Conservation (phyloP, 1,140 invertebrate genomes). For the Aphelenchoides fujianensis region DNA sequence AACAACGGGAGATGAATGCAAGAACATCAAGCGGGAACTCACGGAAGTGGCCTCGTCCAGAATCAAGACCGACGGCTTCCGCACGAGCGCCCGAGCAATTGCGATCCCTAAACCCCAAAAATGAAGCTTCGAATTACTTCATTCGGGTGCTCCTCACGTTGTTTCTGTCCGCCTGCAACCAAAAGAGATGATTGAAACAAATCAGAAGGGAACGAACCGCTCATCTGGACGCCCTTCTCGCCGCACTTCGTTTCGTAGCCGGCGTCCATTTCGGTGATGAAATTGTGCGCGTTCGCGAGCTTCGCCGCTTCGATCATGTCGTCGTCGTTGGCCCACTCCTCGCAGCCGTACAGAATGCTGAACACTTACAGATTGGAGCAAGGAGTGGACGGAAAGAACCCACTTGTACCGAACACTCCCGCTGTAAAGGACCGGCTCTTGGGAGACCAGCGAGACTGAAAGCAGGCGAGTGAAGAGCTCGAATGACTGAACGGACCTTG, state of each 20-base stretch:
- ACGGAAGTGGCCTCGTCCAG: conserved; percentile 55
- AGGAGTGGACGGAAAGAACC: no score
- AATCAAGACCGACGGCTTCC: conserved; percentile 56
- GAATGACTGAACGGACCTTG: no score
- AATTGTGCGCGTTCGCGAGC: conserved; percentile 63
- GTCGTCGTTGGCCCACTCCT: conserved; percentile 22
- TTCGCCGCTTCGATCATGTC: conserved; percentile 59
- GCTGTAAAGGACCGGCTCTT: conserved; percentile 56
- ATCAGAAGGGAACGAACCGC: conserved; percentile 39
- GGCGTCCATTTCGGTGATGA: conserved; percentile 60
- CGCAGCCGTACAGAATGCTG: conserved; percentile 52
- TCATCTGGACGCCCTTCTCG: conserved; percentile 62
- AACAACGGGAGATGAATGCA: neutral
- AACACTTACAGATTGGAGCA: conserved; percentile 29
- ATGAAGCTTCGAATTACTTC: conserved; percentile 61
- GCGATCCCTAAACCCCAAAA: conserved; percentile 60
- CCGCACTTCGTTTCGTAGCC: conserved; percentile 63
- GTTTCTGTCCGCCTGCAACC: conserved; percentile 41
- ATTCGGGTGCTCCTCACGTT: conserved; percentile 39
- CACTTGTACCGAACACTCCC: conserved; percentile 54
- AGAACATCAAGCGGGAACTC: conserved; percentile 35
- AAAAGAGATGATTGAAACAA: conserved; percentile 35
- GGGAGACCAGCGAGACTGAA: conserved; percentile 50
- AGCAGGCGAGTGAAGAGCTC: conserved; percentile 45
- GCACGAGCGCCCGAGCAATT: conserved; percentile 56